phyloP scores from a whole-genome alignment of 2,797 vertebrate genomes.

The Botia almorhae region DNA sequence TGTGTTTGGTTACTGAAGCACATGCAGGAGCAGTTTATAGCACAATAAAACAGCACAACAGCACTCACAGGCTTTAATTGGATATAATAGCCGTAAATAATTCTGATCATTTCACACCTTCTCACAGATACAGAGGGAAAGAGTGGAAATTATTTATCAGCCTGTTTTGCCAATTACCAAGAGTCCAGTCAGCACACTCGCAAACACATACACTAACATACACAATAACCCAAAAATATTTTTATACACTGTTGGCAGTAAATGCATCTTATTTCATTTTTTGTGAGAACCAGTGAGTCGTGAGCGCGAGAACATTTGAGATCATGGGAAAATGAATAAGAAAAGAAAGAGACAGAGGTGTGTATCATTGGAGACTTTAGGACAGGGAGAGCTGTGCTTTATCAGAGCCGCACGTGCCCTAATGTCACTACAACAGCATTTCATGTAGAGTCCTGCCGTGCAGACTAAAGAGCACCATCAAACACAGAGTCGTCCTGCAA shows the following conservation, averaged over 20 bases:
- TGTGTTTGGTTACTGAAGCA: conserved; percentile 93
- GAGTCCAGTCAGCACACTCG: conserved; percentile 2
- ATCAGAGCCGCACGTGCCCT: conserved; percentile 28
- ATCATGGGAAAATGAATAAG: conserved; percentile 54
- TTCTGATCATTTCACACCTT: conserved; percentile 84
- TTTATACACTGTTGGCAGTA: conserved; percentile 6
- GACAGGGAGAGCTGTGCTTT: conserved; percentile 46
- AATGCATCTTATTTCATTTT: conserved; percentile 33
- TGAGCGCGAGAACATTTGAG: conserved; percentile 58
- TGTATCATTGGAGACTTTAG: conserved; percentile 32
- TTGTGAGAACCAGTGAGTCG: conserved; percentile 58
- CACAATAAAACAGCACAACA: conserved; percentile 92
- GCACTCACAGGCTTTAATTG: conserved; percentile 92
- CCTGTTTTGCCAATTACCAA: conserved; percentile 53
- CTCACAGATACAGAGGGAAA: conserved; percentile 63
- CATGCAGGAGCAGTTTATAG: conserved; percentile 89
- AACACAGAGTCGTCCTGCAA: conserved; percentile 21
- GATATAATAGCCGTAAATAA: conserved; percentile 85
- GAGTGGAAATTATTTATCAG: conserved; percentile 66
- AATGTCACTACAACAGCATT: conserved; percentile 56
- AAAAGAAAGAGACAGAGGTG: conserved; percentile 37
- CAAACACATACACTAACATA: conserved; percentile 22
- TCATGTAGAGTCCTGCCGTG: conserved; percentile 51
- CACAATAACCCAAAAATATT: conserved; percentile 13
- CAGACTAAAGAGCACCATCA: conserved; percentile 31